phyloP scores from a whole-genome alignment of 2,113 vertebrate genomes.

The Actenoides lindsayi region DNA sequence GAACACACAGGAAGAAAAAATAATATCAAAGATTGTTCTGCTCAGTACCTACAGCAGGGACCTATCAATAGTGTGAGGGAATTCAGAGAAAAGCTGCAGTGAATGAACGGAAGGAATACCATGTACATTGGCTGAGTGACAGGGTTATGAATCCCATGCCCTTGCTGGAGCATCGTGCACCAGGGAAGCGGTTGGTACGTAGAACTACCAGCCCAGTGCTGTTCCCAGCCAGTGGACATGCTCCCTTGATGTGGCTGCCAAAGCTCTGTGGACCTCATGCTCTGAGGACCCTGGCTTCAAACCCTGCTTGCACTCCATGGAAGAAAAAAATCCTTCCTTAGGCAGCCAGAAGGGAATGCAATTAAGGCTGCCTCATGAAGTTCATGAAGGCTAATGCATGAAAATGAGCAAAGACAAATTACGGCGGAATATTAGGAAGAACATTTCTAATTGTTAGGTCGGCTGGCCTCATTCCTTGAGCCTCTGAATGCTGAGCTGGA shows the following conservation, averaged over 20 bases:
- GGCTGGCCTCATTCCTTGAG: not conserved
- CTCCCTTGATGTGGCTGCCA: not conserved
- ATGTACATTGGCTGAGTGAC: not conserved
- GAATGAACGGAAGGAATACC: not conserved
- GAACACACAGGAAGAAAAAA: not conserved
- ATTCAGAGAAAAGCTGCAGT: not conserved
- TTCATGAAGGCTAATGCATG: slow-evolving; percentile 27
- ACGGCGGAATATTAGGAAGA: not conserved
- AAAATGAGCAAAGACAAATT: slow-evolving; percentile 25
- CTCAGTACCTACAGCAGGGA: not conserved
- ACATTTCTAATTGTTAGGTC: slow-evolving; percentile 3
- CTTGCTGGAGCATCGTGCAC: not conserved
- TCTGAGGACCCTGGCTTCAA: not conserved
- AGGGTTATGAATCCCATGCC: not conserved
- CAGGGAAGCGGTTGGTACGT: not conserved
- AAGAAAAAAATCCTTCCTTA: not conserved
- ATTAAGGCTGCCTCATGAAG: slow-evolving; percentile 16
- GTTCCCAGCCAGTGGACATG: not conserved
- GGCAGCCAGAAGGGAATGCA: slow-evolving; percentile 29
- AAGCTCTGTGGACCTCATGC: not conserved
- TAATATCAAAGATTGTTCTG: not conserved
- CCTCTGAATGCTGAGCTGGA: not conserved
- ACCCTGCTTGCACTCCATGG: not conserved
- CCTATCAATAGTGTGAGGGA: not conserved
- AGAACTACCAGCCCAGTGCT: not conserved